Percentiles rank a stretch among this genome's conserved stretches.
phyloP scores from a whole-genome alignment of 2,888 invertebrate genomes.

The Scelioninae gen. 1 region DNA sequence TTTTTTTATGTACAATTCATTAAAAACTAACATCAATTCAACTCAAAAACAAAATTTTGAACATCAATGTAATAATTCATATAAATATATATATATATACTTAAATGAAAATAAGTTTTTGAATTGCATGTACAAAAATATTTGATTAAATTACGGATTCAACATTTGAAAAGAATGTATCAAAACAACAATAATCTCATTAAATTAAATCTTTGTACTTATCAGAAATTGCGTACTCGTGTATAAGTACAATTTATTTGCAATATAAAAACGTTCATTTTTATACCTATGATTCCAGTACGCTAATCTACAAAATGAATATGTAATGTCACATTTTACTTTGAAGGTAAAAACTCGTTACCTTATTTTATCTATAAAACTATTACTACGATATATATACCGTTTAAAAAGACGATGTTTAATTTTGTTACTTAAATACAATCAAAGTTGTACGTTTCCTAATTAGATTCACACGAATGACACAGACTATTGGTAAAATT shows the following conservation, averaged over 20 bases:
- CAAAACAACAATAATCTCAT: conserved; percentile 65
- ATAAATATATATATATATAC: too few relatives aligned
- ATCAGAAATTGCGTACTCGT: conserved; percentile 69
- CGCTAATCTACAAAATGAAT: conserved; percentile 55
- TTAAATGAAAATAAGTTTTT: too few relatives aligned
- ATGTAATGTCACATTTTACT: conserved; percentile 29
- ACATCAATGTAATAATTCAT: too few relatives aligned
- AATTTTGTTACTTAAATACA: conserved; percentile 44
- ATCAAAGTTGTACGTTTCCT: conserved; percentile 1
- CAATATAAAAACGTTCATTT: conserved; percentile 60
- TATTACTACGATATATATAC: conserved; percentile 44
- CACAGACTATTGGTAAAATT: not conserved
- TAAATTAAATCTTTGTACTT: conserved; percentile 69
- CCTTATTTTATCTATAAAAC: conserved; percentile 65
- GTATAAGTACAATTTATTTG: conserved; percentile 61
- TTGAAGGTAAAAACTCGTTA: conserved; percentile 40
- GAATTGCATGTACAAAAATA: too few relatives aligned
- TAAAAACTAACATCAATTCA: too few relatives aligned
- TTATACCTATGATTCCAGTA: conserved; percentile 23
- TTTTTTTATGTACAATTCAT: conserved; percentile 19
- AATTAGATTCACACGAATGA: conserved; percentile 4
- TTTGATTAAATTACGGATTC: too few relatives aligned
- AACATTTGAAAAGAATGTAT: conserved; percentile 19
- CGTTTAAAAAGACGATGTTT: conserved; percentile 41
- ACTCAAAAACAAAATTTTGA: too few relatives aligned